A percentile compares a stretch with the other conserved stretches of the same genome.
Evolutionary conservation across 2,888 invertebrate genomes (phyloP).

Genomic region (Pheosia tremula): DNA sequence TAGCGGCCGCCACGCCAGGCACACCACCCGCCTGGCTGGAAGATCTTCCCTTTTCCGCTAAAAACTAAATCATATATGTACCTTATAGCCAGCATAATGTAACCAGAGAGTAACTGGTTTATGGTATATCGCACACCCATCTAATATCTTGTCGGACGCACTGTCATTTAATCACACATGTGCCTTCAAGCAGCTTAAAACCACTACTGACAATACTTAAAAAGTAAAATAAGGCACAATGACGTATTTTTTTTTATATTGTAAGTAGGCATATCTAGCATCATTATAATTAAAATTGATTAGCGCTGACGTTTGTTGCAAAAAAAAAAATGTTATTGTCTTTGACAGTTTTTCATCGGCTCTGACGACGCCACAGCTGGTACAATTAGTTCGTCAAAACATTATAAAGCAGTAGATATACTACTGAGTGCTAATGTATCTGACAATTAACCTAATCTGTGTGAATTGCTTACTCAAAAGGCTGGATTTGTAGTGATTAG

Average conservation of each 20-base stretch:
- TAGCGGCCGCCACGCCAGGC: no score
- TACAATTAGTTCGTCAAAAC: neutral
- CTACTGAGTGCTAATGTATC: conserved; percentile 1
- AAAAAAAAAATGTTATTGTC: neutral
- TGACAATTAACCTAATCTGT: neutral
- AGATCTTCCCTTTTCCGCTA: no score
- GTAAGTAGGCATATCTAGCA: no score
- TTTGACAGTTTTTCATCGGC: neutral
- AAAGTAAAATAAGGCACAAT: no score
- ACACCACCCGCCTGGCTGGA: no score
- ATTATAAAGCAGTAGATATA: neutral
- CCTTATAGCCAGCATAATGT: neutral
- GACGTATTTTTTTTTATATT: no score
- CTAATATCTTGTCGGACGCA: neutral
- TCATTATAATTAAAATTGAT: no score
- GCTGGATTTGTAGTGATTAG: neutral
- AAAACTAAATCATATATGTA: neutral
- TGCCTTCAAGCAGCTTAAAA: neutral
- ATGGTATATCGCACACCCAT: neutral
- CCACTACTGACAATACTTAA: neutral
- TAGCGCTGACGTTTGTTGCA: no score
- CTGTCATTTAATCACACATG: neutral
- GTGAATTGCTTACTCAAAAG: neutral
- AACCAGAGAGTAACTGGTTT: neutral
- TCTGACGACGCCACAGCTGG: neutral